Conservation (phyloP, 2,888 invertebrate genomes). For the Platycnemis pennipes region DNA sequence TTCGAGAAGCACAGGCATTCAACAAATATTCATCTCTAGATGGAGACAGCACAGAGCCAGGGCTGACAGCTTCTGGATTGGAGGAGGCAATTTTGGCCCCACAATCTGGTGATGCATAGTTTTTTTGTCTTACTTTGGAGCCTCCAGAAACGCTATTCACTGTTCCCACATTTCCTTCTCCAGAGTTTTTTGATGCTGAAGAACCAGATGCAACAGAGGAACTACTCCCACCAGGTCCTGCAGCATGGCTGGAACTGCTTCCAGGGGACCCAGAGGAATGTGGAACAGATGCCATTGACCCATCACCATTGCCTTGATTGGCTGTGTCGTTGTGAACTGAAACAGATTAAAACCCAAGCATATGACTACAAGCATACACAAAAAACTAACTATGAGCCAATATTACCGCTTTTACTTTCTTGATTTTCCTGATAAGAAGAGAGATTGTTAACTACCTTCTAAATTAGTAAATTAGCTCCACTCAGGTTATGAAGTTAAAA, state of each 20-base stretch:
- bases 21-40: constrained; percentile 98
- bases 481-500: too few species aligned
- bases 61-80: constrained; percentile 95
- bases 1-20: constrained; percentile 94
- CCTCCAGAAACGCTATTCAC: constrained; percentile 51
- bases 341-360: not conserved
- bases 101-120: constrained; percentile 98
- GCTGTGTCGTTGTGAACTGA: constrained; percentile 46
- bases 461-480: too few species aligned
- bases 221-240: not conserved
- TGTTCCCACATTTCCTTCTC: constrained; percentile 35
- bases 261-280: constrained; percentile 47
- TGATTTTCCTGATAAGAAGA: too few species aligned
- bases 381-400: too few species aligned
- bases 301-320: constrained; percentile 23
- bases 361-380: not conserved
- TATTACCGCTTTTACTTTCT: too few species aligned
- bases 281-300: not conserved
- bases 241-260: not conserved
- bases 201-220: constrained; percentile 23
- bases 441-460: too few species aligned
- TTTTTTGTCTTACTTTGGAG: constrained; percentile 89
- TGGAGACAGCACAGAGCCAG: constrained; percentile 91
- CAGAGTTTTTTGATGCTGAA: not conserved
- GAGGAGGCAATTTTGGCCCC: constrained; percentile 97